Evolutionary conservation across 1,140 invertebrate genomes (phyloP), one percentile per base, ranked within the genome.

Genomic region (Achatina immaculata): DNA sequence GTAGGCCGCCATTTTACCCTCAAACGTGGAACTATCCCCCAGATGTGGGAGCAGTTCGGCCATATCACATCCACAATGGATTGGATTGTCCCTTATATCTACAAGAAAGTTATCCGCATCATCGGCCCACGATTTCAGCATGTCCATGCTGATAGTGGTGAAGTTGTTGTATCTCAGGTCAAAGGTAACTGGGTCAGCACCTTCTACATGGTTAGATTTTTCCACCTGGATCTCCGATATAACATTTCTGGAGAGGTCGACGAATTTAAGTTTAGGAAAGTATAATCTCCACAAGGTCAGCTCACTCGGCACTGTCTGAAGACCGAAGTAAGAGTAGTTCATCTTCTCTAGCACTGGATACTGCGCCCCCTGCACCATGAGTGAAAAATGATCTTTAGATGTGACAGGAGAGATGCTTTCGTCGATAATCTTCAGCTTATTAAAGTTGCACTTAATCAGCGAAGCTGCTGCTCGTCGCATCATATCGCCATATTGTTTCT

Each of bases 61-160:
- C 21, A 81, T 0, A 0, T 71, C 48, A 45, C 83, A 82, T 7
- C 36, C 69, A 36, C 83, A 83, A 51, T 76, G 40, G 28, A 83
- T 80, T 0, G 83, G 83, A 42, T 83, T 83, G 65, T 82, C 36
- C 0, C 80, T 58, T 24, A 83, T 66, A 43, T 83, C 83, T 3
- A 83, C 80, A 19, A 24, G 43, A 40, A 80, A 62, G 9, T 71
- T 42, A 1, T 78, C 51, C 2, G n/a, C n/a, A 2, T 82, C 65
- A 0, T 7, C 16, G 0, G 77, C 77, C 83, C 83, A 83, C 9
- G 43, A 28, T 66, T 77, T 45, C 1, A 83, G 38, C 31, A 80
- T 58, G 21, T 74, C 48, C 45, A 73, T 34, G 19, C 42, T 58
- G n/a, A 83, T 48, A 0, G 14, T 55, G 24, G 80, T 80, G 31